Evolutionary conservation across 2,888 invertebrate species (phyloP), one percentile per base, ranked within the genome.

Genomic region (Gasteruption jaculator): DNA sequence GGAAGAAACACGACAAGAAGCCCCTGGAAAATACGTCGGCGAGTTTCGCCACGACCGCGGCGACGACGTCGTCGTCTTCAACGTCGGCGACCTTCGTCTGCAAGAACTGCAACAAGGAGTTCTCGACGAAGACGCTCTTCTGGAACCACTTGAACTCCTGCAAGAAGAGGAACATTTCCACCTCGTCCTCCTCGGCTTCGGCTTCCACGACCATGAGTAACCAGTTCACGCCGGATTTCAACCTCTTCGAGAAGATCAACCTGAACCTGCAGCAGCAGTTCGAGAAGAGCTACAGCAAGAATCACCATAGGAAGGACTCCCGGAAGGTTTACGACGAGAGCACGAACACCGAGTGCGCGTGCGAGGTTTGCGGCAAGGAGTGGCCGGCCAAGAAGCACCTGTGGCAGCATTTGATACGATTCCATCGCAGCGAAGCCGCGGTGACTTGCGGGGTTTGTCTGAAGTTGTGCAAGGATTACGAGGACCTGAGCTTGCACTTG

Each of bases 321-420:
- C 65, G 77, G 2, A 77, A 76, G 5, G 77, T 77, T 1, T 77
- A 77, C 49, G 76, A 76, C 7, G 76, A 77, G 50, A 66, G 67
- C 5, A 70, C 70, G 1, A 70, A 71, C 21, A 71, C 70, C 6
- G 69, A 66, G 19, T 71, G 70, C 30, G 61, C 67, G 0, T 71
- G 79, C 49, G 78, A 78, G 51, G 75, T 79, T n/a, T 80, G 79
- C 49, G 72, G 74, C 5, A 79, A 79, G 54, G 74, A 74, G 7
- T 80, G 78, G 78, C 78, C 78, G 1, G 78, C 77, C 0, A 78
- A 78, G 49, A 78, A 78, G 49, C 78, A 79, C 51, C 61, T 79
- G 1, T 80, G 79, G 79, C 79, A 79, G 53, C 79, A 80, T 58
- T 66, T 78, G 37, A 74, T 74, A 25, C 70, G 79, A 5, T 78